Percentiles rank a stretch among this genome's conserved stretches.
Evolutionary conservation across 1,140 invertebrate genomes (phyloP).

Genomic region (Coboldia fuscipes): DNA sequence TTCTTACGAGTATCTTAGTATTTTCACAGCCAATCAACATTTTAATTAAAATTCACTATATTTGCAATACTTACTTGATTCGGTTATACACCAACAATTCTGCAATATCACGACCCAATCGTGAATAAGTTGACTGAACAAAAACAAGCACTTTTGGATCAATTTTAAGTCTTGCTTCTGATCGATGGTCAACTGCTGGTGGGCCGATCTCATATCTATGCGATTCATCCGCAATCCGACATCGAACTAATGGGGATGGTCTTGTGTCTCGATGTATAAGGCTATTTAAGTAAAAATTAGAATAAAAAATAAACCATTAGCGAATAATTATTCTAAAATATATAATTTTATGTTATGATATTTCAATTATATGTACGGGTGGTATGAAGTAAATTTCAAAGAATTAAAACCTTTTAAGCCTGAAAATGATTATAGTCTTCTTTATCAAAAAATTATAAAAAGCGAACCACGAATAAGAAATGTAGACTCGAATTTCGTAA

Average conservation of each 20-base stretch:
- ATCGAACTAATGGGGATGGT: constrained; percentile 57
- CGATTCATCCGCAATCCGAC: constrained; percentile 32
- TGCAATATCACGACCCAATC: constrained; percentile 77
- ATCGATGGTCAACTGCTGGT: constrained; percentile 55
- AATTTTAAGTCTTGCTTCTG: constrained; percentile 57
- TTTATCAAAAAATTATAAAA: too few species aligned
- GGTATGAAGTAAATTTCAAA: neutral
- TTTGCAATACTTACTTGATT: constrained; percentile 65
- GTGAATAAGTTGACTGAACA: constrained; percentile 85
- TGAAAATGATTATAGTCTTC: too few species aligned
- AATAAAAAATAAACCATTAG: constrained; percentile 5
- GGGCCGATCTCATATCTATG: too few species aligned
- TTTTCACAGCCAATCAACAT: too few species aligned
- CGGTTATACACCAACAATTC: constrained; percentile 80
- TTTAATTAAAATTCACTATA: too few species aligned
- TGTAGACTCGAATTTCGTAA: too few species aligned
- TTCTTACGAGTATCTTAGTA: too few species aligned
- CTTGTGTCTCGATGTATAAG: constrained; percentile 51
- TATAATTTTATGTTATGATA: too few species aligned
- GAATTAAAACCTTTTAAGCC: neutral
- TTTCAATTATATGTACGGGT: neutral
- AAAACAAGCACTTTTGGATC: constrained; percentile 86
- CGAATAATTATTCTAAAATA: too few species aligned
- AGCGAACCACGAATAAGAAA: too few species aligned
- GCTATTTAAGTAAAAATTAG: constrained; percentile 24